Base-by-base conservation (phyloP, 2,888 invertebrate genomes). In the Poecilus cupreus region DNA sequence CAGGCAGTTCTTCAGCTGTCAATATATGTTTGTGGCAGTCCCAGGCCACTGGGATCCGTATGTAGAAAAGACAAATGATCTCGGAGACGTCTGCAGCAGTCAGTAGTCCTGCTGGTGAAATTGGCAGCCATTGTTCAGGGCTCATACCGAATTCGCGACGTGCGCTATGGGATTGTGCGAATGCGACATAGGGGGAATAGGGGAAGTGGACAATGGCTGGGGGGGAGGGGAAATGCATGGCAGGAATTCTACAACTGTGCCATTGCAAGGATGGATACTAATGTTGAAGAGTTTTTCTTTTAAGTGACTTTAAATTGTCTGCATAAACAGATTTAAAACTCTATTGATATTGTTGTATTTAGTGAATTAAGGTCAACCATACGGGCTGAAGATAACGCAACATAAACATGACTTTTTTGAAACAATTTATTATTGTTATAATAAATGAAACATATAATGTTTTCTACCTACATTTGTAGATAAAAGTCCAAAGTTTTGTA, bases 51-150 rank as follows among this genome's bases (percentile, higher is more conserved):
- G 6, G 57, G 57, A 22, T 60, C 60, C 24, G 60, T 13, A 75
- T 75, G 74, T 26, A 51, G 46, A 75, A 75, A 51, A 75, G 74
- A 75, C 51, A 75, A 75, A 75, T 51, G 74, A 75, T 75, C 74
- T 24, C 74, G 16, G 20, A 22, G 39, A 57, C 18, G 76, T 76
- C 76, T 76, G 54, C 37, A 72, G 13, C 72, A 72, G 39, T 32
- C 22, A 18, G 75, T 54, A 76, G 74, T 43, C 46, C 46, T 46
- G 46, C n/a, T 43, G 16, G 51, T 75, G 75, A 26, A 75, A 54
- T 75, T 75, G 75, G 75, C 75, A 75, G 75, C 75, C 75, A 75
- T 75, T 75, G 51, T 54, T 51, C 32, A 51, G 8, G 8, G 26
- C 51, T 26, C 76, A 76, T 76, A 76, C 18, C 24, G 39, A 68